A percentile compares a stretch with the other conserved stretches of the same genome.
Conservation (phyloP, 2,113 vertebrate genomes). For the Meleagris gallopavo region DNA sequence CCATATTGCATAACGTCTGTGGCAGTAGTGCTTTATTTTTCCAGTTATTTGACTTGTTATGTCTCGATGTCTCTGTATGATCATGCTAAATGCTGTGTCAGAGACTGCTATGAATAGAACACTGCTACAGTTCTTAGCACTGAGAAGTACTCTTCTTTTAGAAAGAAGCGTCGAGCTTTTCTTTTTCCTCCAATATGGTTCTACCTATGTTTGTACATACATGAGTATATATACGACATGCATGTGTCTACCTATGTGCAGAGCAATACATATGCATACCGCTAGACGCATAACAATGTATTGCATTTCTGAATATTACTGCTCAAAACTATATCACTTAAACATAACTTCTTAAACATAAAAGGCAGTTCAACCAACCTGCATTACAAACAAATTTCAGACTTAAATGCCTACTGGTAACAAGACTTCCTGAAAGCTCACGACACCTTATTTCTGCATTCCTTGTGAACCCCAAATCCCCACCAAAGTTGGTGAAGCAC, state of each 20-base stretch:
- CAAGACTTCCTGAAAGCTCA: background rate
- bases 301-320: background rate
- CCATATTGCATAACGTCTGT: constrained; percentile 37
- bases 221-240: background rate
- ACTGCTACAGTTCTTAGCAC: background rate
- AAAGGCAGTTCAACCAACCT: background rate
- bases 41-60: constrained; percentile 36
- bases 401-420: background rate
- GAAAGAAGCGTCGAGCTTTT: background rate
- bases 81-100: constrained; percentile 27
- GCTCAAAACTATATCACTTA: background rate
- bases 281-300: background rate
- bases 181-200: background rate
- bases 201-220: background rate
- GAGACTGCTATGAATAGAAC: background rate
- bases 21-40: constrained; percentile 21
- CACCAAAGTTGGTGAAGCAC: background rate
- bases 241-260: background rate
- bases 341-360: background rate
- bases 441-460: background rate
- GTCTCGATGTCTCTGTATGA: constrained; percentile 60
- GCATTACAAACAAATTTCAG: background rate
- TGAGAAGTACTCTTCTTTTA: background rate
- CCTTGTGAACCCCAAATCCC: background rate
- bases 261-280: background rate